Evolutionary conservation across 2,113 vertebrate genomes (phyloP).

Genomic region (Malaclemys terrapin): DNA sequence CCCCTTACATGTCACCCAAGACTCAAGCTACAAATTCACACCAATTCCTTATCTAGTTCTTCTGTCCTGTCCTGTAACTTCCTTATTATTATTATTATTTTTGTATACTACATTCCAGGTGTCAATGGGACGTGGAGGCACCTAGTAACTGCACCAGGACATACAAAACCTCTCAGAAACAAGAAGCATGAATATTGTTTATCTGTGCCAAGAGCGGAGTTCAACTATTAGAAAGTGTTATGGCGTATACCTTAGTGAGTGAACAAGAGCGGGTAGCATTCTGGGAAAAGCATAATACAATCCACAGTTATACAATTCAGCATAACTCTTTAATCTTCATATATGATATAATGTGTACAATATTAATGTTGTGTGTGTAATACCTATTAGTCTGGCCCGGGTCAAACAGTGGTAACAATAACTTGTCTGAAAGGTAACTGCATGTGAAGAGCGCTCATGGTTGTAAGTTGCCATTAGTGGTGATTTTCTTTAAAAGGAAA

Average conservation of each 20-base stretch:
- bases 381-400: neutral
- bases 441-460: neutral
- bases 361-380: neutral
- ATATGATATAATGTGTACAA: neutral
- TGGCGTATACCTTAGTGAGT: neutral
- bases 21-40: neutral
- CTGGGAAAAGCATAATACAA: neutral
- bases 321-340: neutral
- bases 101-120: neutral
- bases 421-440: neutral
- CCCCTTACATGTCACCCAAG: neutral
- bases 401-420: neutral
- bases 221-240: neutral
- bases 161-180: too few species aligned
- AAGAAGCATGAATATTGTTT: too few species aligned
- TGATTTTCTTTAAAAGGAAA: neutral
- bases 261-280: neutral
- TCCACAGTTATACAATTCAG: neutral
- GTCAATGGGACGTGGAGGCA: neutral
- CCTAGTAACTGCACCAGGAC: neutral
- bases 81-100: too few species aligned
- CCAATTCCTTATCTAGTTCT: neutral
- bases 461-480: rapidly evolving
- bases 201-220: neutral
- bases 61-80: neutral